Evolutionary conservation across 2,888 invertebrate genomes (phyloP).

Genomic region (Mamestra brassicae): DNA sequence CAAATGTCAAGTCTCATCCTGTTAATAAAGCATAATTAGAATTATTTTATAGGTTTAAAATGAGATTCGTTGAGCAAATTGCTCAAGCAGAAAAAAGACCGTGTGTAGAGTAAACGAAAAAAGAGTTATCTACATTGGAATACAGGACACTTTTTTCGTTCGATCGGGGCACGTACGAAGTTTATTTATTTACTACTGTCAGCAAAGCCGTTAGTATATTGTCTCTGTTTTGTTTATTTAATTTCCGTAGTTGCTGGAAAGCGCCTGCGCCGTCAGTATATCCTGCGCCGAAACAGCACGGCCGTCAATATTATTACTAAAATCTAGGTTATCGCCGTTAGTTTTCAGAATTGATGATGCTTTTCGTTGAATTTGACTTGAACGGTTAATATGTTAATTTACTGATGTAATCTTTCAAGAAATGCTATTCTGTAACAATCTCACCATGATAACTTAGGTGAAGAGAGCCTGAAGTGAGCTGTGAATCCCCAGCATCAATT

Average conservation of each 20-base stretch:
- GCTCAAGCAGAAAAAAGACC: no score
- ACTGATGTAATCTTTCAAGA: not conserved
- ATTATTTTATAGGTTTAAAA: conserved; percentile 23
- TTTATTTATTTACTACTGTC: conserved; percentile 74
- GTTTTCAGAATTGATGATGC: conserved; percentile 44
- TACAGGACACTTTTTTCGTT: conserved; percentile 61
- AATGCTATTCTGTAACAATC: no score
- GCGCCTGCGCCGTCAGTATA: conserved; percentile 72
- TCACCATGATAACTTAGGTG: no score
- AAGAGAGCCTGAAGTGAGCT: no score
- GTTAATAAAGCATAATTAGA: conserved; percentile 4
- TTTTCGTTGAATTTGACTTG: conserved; percentile 33
- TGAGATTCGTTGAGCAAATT: conserved; percentile 40
- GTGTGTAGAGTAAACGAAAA: not conserved
- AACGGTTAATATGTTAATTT: conserved; percentile 20
- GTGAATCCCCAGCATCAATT: no score
- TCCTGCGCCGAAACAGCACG: conserved; percentile 40
- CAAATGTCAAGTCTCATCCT: conserved; percentile 25
- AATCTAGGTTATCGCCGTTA: conserved; percentile 55
- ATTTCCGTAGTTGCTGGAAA: conserved; percentile 79
- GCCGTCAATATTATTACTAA: conserved; percentile 48
- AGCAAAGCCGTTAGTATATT: conserved; percentile 71
- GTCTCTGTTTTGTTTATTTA: conserved; percentile 74
- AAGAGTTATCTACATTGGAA: no score
- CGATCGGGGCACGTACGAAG: conserved; percentile 66